Conservation (phyloP, 2,888 invertebrate genomes). For the Habrosyne pyritoides region DNA sequence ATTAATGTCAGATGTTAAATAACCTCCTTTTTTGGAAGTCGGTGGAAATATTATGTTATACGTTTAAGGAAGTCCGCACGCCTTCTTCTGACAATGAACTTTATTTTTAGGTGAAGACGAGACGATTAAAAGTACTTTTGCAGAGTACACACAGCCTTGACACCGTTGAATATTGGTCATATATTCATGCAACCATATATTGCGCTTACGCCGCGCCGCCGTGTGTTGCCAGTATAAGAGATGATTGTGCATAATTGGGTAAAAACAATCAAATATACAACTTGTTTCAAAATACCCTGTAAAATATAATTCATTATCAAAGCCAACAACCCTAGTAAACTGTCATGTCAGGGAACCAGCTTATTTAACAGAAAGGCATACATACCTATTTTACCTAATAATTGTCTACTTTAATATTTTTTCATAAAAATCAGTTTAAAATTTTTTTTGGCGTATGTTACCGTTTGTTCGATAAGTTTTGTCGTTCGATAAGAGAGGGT, state of each 20-base stretch:
- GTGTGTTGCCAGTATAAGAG: neutral
- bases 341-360: too few species aligned
- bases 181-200: neutral
- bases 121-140: neutral
- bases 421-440: too few species aligned
- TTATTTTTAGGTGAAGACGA: neutral
- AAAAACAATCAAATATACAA: neutral
- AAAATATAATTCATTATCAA: too few species aligned
- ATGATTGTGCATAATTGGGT: neutral
- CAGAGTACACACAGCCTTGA: neutral
- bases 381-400: too few species aligned
- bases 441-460: too few species aligned
- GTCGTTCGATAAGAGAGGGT: too few species aligned
- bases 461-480: too few species aligned
- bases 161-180: neutral
- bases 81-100: constrained; percentile 1
- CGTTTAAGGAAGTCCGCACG: constrained; percentile 1
- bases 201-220: neutral
- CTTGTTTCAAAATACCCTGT: too few species aligned
- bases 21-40: neutral
- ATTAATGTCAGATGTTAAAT: constrained; percentile 1
- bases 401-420: too few species aligned
- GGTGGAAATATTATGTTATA: neutral
- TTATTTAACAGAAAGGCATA: too few species aligned
- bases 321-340: too few species aligned